phyloP scores from a whole-genome alignment of 2,797 vertebrate species.

The Spea hammondii region DNA sequence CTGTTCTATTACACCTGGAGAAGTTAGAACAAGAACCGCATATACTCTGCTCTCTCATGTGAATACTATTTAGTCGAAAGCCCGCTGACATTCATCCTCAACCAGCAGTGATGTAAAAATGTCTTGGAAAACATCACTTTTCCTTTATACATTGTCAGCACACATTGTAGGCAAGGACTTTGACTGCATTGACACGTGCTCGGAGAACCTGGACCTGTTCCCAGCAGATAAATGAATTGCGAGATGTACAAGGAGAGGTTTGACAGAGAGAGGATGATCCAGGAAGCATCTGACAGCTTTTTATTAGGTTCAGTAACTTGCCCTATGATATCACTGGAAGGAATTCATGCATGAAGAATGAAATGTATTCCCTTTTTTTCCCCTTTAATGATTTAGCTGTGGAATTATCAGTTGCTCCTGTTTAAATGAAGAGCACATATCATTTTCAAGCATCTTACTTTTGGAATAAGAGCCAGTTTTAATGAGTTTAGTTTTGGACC shows the following conservation, averaged over 20 bases:
- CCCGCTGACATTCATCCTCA: neutral
- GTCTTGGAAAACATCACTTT: neutral
- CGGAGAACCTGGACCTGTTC: neutral
- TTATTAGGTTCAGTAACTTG: constrained; percentile 28
- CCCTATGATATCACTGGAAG: constrained; percentile 16
- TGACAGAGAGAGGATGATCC: constrained; percentile 33
- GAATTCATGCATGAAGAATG: constrained; percentile 12
- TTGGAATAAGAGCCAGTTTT: neutral
- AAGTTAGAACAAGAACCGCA: neutral
- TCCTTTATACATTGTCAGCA: constrained; percentile 15
- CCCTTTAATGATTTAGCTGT: neutral
- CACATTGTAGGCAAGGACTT: neutral
- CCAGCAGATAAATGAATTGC: constrained; percentile 16
- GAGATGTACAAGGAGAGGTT: constrained; percentile 1
- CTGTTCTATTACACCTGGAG: neutral
- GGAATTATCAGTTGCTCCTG: constrained; percentile 8
- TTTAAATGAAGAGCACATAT: constrained; percentile 10
- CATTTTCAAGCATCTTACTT: constrained; percentile 16
- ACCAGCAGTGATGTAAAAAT: neutral
- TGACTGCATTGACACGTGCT: neutral
- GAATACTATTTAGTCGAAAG: neutral
- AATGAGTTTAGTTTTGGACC: no score
- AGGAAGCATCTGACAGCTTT: neutral
- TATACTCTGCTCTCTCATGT: neutral
- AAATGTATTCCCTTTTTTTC: constrained; percentile 20